phyloP scores from a whole-genome alignment of 2,797 vertebrate genomes.

The Platyrinchus mystaceus region DNA sequence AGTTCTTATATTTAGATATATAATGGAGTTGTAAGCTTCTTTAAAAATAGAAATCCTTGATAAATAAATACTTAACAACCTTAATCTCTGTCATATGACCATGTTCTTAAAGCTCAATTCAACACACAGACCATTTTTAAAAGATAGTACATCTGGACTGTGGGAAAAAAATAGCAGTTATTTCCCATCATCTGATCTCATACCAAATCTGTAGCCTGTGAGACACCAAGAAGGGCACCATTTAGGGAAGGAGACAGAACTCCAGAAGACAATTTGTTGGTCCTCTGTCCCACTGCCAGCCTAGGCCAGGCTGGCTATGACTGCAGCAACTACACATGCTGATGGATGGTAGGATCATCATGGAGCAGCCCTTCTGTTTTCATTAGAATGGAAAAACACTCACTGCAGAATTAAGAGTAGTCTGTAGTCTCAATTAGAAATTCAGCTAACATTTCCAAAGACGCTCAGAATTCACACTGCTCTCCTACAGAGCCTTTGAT shows the following conservation, averaged over 20 bases:
- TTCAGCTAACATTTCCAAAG: not conserved
- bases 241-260: not conserved
- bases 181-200: slow-evolving; percentile 8
- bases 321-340: rapidly evolving
- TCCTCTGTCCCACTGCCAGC: not conserved
- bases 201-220: not conserved
- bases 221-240: not conserved
- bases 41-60: slow-evolving; percentile 53
- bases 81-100: slow-evolving; percentile 57
- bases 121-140: not conserved
- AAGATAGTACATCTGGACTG: slow-evolving; percentile 7
- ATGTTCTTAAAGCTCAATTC: not conserved
- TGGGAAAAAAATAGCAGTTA: not conserved
- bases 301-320: not conserved
- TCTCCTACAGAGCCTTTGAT: not conserved
- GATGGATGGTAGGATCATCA: rapidly evolving
- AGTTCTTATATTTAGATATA: slow-evolving; percentile 32
- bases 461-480: not conserved
- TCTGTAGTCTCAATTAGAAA: not conserved
- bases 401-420: not conserved
- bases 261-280: not conserved
- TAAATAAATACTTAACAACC: slow-evolving; percentile 47
- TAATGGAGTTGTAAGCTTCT: slow-evolving; percentile 22
- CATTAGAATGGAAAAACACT: not conserved
- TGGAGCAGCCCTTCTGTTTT: not conserved